phyloP scores from a whole-genome alignment of 1,140 invertebrate genomes.

The Drosophila repletoides region DNA sequence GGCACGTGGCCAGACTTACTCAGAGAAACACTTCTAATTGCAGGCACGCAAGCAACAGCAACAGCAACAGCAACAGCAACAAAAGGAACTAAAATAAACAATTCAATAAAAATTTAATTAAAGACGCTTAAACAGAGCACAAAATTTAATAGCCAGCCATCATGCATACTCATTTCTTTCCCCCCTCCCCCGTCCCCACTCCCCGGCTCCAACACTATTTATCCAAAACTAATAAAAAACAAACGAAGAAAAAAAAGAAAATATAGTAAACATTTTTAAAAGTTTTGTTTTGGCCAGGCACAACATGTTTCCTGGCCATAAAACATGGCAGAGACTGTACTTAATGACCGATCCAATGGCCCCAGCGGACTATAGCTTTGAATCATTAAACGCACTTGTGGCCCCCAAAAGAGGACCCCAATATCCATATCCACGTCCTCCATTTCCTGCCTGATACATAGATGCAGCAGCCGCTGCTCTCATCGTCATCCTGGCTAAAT shows the following conservation, averaged over 20 bases:
- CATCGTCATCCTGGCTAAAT: too few relatives aligned
- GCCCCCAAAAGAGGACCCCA: constrained; percentile 13
- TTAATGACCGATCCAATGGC: constrained; percentile 62
- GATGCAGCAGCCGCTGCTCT: too few relatives aligned
- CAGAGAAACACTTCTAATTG: constrained; percentile 32
- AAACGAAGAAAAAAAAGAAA: constrained; percentile 11
- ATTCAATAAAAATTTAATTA: constrained; percentile 65
- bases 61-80: neutral
- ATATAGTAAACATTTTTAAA: constrained; percentile 10
- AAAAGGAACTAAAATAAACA: constrained; percentile 36
- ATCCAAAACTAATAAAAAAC: constrained; percentile 49
- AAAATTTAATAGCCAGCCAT: constrained; percentile 64
- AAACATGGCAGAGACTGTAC: constrained; percentile 70
- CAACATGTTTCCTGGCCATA: constrained; percentile 67
- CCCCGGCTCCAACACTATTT: neutral
- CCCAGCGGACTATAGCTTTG: constrained; percentile 54
- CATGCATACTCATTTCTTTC: constrained; percentile 18
- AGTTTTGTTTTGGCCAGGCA: constrained; percentile 18
- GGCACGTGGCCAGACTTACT: constrained; percentile 48
- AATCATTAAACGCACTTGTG: constrained; percentile 75
- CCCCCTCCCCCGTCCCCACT: neutral
- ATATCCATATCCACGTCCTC: neutral
- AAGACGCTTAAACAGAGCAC: constrained; percentile 28
- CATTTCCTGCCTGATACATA: too few relatives aligned
- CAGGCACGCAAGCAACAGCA: constrained; percentile 51